Conservation (phyloP, 2,888 invertebrate genomes). For the Rhagonycha lutea region DNA sequence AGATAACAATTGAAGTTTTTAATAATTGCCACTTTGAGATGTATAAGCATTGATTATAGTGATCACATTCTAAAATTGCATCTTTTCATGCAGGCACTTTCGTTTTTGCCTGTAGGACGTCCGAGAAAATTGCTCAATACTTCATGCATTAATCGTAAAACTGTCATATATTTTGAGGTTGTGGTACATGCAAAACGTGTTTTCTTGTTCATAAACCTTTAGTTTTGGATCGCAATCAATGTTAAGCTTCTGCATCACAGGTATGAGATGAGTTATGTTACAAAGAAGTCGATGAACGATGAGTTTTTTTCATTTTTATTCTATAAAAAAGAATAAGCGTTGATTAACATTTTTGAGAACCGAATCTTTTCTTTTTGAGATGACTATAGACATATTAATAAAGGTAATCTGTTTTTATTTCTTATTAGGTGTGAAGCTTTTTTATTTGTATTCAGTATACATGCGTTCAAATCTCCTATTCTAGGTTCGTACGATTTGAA, state of each 20-base stretch:
- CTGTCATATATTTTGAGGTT: slow-evolving; percentile 25
- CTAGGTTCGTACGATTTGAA: neutral
- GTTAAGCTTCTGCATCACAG: neutral
- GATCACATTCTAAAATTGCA: slow-evolving; percentile 24
- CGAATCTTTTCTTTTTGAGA: neutral
- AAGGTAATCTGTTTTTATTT: neutral
- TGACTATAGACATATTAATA: neutral
- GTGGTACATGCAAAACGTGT: slow-evolving; percentile 11
- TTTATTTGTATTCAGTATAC: neutral
- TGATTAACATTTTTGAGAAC: neutral
- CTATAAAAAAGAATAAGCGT: neutral
- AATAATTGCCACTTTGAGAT: slow-evolving; percentile 13
- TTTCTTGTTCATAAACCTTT: neutral
- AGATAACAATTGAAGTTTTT: slow-evolving; percentile 19
- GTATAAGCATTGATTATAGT: slow-evolving; percentile 18
- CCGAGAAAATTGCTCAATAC: slow-evolving; percentile 26
- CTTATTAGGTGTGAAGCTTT: neutral
- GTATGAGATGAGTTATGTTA: neutral
- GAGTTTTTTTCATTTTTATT: neutral
- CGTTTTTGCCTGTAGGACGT: slow-evolving; percentile 13
- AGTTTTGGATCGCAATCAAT: neutral
- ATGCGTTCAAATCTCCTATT: neutral
- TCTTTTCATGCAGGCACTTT: slow-evolving; percentile 21
- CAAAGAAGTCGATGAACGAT: neutral
- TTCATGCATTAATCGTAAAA: slow-evolving; percentile 24